phyloP scores from a whole-genome alignment of 2,888 invertebrate species.

The Mystacides longicornis region DNA sequence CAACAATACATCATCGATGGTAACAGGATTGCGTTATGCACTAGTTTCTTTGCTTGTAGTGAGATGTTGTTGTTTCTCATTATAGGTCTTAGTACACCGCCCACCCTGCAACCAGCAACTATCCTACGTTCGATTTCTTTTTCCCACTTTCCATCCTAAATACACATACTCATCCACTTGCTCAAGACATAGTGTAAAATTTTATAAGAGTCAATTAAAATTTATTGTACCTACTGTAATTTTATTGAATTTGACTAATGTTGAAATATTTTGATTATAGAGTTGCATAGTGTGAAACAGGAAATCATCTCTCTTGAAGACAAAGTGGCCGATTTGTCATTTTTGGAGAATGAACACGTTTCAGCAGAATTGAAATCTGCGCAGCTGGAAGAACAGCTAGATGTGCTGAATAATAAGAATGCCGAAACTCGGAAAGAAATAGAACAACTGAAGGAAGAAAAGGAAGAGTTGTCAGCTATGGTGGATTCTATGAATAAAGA shows the following conservation, averaged over 20 bases:
- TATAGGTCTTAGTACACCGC: too few relatives aligned
- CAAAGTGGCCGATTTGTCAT: constrained; percentile 52
- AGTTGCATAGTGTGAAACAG: constrained; percentile 51
- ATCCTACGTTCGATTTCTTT: too few relatives aligned
- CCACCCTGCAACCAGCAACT: too few relatives aligned
- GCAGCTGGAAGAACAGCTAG: constrained; percentile 71
- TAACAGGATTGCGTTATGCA: too few relatives aligned
- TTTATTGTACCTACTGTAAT: not conserved
- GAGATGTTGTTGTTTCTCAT: too few relatives aligned
- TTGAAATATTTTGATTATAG: constrained; percentile 33
- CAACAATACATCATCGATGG: too few relatives aligned
- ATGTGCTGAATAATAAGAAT: constrained; percentile 46
- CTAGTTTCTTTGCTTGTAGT: too few relatives aligned
- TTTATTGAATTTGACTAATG: not conserved
- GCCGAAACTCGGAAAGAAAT: constrained; percentile 45
- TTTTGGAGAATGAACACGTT: constrained; percentile 62
- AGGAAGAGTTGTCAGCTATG: constrained; percentile 46
- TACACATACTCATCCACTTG: too few relatives aligned
- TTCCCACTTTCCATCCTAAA: too few relatives aligned
- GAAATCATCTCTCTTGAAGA: constrained; percentile 56
- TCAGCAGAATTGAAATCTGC: constrained; percentile 70
- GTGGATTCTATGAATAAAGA: constrained; percentile 53
- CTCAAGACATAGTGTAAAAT: not conserved
- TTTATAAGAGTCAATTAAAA: not conserved
- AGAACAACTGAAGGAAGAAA: constrained; percentile 45